Evolutionary conservation across 2,797 vertebrate species (phyloP).

Genomic region (Phataginus tricuspis): DNA sequence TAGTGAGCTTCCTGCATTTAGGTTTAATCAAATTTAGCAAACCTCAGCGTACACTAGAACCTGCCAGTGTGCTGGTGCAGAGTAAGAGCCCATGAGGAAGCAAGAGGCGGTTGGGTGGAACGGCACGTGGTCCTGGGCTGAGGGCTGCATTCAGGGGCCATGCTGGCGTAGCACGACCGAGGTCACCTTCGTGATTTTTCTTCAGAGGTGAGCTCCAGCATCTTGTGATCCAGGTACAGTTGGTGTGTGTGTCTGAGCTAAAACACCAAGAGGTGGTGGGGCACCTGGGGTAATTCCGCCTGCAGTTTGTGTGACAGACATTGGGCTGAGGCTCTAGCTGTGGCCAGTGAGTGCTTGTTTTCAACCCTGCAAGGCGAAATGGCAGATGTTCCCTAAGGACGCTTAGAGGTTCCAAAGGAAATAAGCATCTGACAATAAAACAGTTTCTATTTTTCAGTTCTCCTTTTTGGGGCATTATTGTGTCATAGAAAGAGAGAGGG

Average conservation of each 20-base stretch:
- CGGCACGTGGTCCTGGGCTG: no score
- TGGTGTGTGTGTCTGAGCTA: no score
- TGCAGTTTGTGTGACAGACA: accelerated
- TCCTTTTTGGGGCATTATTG: background rate
- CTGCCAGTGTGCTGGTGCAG: background rate
- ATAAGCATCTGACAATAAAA: background rate
- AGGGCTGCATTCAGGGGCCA: no score
- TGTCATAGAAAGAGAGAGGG: background rate
- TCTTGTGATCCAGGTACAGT: background rate
- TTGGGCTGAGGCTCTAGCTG: accelerated
- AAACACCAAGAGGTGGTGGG: no score
- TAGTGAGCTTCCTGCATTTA: background rate
- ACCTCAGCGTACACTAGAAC: accelerated
- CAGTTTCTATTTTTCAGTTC: background rate
- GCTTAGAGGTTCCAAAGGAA: accelerated
- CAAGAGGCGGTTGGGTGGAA: no score
- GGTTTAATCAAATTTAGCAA: background rate
- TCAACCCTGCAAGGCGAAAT: accelerated
- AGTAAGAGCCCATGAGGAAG: background rate
- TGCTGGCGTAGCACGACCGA: accelerated
- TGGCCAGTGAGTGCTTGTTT: background rate
- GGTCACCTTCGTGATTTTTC: background rate
- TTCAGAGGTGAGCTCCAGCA: background rate
- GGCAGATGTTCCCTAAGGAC: accelerated
- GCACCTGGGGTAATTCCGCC: background rate